These are phyloP conservation scores for Carcina quercana DNA, from an alignment of 2,888 invertebrate genomes.

Conservation along the genomic window DNA sequence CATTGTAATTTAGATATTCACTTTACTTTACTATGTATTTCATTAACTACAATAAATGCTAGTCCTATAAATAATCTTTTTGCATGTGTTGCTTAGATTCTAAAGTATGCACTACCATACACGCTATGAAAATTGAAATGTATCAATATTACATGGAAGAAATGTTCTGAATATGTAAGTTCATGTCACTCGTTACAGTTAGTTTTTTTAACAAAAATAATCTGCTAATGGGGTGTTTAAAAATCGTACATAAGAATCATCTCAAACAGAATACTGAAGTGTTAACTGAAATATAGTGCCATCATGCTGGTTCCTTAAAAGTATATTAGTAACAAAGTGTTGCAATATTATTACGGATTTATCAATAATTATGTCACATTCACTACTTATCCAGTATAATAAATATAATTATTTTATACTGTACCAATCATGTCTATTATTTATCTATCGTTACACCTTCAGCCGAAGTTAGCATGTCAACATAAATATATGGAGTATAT, in stretches of 20 bases:
- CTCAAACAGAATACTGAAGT: conserved; percentile 12
- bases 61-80: not conserved
- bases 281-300: conserved; percentile 37
- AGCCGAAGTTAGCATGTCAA: no score
- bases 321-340: conserved; percentile 21
- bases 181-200: not conserved
- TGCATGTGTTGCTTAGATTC: not conserved
- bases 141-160: not conserved
- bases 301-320: conserved; percentile 54
- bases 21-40: not conserved
- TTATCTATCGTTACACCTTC: no score
- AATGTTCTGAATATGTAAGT: not conserved
- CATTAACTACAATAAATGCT: not conserved
- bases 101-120: not conserved
- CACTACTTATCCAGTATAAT: conserved; percentile 39
- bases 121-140: not conserved
- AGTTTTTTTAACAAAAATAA: not conserved
- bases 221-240: conserved; percentile 14
- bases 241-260: conserved; percentile 8
- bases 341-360: conserved; percentile 37
- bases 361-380: conserved; percentile 42
- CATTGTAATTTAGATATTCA: not conserved
- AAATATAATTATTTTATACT: conserved; percentile 56
- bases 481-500: no score
- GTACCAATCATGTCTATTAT: conserved; percentile 22